Percentiles rank a stretch among this genome's conserved stretches.
Evolutionary conservation across 2,888 invertebrate genomes (phyloP).

Genomic region (Abrostola tripartita): DNA sequence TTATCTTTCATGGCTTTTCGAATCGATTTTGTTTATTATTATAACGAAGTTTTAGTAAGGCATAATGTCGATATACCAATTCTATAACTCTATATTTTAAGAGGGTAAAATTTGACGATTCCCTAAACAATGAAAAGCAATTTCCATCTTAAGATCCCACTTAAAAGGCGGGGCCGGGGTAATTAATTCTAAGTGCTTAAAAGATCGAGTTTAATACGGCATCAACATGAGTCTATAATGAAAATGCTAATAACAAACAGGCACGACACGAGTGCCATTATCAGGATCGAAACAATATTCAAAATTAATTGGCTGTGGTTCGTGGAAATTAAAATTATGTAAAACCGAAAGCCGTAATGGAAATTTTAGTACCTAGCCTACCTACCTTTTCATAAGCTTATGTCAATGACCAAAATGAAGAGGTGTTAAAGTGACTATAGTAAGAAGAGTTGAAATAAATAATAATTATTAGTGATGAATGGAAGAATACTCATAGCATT

Average conservation of each 20-base stretch:
- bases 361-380: too few species aligned
- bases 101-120: constrained; percentile 3
- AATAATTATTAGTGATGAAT: too few species aligned
- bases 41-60: background rate
- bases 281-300: constrained; percentile 16
- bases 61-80: background rate
- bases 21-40: background rate
- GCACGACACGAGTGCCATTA: constrained; percentile 21
- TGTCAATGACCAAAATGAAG: background rate
- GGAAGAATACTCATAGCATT: too few species aligned
- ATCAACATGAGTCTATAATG: constrained; percentile 36
- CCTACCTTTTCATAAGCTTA: background rate
- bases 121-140: constrained; percentile 32
- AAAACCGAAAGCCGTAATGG: constrained; percentile 1
- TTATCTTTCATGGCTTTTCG: background rate
- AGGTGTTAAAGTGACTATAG: background rate
- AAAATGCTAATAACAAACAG: constrained; percentile 35
- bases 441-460: background rate
- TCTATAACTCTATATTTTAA: background rate
- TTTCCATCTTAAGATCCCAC: constrained; percentile 21
- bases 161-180: constrained; percentile 24
- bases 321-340: background rate
- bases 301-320: constrained; percentile 19
- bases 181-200: constrained; percentile 39
- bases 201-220: constrained; percentile 40